These are phyloP conservation scores for Noctua janthe DNA, from an alignment of 2,888 invertebrate genomes.

Conservation along the genomic window DNA sequence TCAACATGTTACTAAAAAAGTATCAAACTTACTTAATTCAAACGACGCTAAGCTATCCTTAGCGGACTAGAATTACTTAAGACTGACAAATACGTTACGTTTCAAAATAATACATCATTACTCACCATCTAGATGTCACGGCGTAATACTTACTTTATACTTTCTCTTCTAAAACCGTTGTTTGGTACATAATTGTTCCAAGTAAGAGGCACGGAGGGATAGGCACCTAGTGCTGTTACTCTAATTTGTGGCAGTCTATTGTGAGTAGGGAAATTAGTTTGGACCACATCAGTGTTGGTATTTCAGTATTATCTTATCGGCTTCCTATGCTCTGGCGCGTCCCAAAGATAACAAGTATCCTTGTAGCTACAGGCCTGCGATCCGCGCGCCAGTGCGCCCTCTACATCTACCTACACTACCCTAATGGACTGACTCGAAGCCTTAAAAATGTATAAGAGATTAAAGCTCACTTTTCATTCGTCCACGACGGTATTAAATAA, in stretches of 20 bases:
- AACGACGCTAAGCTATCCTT: constrained; percentile 57
- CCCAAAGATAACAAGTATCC: constrained; percentile 67
- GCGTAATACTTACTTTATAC: constrained; percentile 79
- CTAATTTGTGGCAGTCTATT: constrained; percentile 80
- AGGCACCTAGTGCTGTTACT: constrained; percentile 73
- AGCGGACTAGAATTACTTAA: constrained; percentile 66
- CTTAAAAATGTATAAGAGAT: constrained; percentile 77
- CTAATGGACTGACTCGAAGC: constrained; percentile 78
- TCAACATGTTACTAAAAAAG: constrained; percentile 50
- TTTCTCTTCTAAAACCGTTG: constrained; percentile 78
- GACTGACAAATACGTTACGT: constrained; percentile 50
- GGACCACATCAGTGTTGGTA: constrained; percentile 59
- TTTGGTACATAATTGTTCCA: constrained; percentile 71
- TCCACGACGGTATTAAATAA: constrained; percentile 70
- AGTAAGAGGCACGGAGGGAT: constrained; percentile 66
- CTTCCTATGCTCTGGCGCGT: constrained; percentile 73
- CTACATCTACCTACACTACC: constrained; percentile 65
- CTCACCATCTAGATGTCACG: constrained; percentile 76
- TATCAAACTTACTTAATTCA: constrained; percentile 43
- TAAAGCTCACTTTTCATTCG: constrained; percentile 76
- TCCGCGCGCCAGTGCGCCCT: constrained; percentile 39
- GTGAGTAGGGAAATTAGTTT: constrained; percentile 56
- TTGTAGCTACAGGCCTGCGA: constrained; percentile 24
- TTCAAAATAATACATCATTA: constrained; percentile 69
- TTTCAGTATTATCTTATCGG: constrained; percentile 74